Conservation (phyloP, 1,140 invertebrate species). For the Magallana gigas region DNA sequence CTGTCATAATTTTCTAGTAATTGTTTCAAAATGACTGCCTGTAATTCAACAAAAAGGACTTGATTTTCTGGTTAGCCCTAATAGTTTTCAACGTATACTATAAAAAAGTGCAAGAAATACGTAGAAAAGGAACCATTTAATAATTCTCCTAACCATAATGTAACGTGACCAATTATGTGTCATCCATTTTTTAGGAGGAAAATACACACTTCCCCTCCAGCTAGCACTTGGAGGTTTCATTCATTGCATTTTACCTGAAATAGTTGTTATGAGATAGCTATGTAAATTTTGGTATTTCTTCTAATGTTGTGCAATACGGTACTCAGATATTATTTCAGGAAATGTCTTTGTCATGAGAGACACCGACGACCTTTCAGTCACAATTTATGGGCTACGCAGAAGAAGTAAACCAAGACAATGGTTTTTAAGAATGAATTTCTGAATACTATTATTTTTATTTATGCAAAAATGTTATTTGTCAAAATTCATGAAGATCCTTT, state of each 20-base stretch:
- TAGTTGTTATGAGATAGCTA: constrained; percentile 1
- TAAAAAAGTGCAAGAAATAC: no score
- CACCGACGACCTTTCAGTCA: neutral
- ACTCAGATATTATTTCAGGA: neutral
- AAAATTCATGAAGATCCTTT: neutral
- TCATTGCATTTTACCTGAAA: neutral
- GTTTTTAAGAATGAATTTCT: constrained; percentile 30
- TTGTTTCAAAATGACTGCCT: no score
- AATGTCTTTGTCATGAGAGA: neutral
- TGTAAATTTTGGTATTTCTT: constrained; percentile 26
- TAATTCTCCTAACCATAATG: neutral
- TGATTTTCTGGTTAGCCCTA: no score
- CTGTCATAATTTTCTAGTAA: no score
- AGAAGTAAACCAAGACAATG: neutral
- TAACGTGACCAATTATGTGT: constrained; percentile 1
- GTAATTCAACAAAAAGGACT: no score
- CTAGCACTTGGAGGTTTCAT: neutral
- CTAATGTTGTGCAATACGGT: neutral
- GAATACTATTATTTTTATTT: neutral
- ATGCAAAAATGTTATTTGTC: neutral
- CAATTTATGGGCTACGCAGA: neutral
- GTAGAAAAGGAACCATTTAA: no score
- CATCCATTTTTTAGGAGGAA: neutral
- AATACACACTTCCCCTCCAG: neutral
- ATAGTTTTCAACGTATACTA: no score